Conservation (phyloP, 2,797 vertebrate genomes). For the Valencia hispanica region DNA sequence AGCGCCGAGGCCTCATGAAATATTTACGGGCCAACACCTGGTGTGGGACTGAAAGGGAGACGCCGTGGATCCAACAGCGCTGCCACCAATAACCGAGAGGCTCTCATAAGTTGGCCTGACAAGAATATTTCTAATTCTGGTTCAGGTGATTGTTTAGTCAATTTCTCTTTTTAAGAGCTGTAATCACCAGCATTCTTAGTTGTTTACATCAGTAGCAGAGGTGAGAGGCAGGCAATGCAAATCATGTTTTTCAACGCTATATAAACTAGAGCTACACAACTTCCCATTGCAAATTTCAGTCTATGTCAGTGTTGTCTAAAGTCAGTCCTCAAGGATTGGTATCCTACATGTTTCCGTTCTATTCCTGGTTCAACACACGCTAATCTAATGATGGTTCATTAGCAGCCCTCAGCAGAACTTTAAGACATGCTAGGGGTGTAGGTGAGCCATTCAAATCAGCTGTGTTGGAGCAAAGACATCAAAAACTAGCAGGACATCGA, state of each 20-base stretch:
- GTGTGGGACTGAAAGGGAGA: constrained; percentile 48
- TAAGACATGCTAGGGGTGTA: no score
- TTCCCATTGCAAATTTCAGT: neutral
- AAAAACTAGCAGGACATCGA: no score
- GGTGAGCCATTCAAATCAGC: no score
- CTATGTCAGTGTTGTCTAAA: no score
- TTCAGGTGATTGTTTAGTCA: neutral
- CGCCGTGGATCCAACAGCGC: constrained; percentile 46
- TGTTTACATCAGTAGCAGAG: neutral
- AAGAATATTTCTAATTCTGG: neutral
- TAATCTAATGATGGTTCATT: no score
- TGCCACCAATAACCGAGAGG: constrained; percentile 32
- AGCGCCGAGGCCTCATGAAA: constrained; percentile 74
- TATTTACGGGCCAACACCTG: constrained; percentile 81
- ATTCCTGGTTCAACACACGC: no score
- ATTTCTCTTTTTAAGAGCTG: neutral
- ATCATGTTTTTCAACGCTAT: no score
- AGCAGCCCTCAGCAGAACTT: no score
- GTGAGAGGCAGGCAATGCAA: no score
- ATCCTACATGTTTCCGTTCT: no score
- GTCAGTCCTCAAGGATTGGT: no score
- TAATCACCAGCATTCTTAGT: neutral
- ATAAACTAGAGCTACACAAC: neutral
- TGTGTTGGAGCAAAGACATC: no score
- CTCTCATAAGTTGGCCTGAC: constrained; percentile 4